Percentiles rank a stretch among this genome's conserved stretches.
Conservation (phyloP, 2,113 vertebrate species). For the Periophthalmodon schlosseri region DNA sequence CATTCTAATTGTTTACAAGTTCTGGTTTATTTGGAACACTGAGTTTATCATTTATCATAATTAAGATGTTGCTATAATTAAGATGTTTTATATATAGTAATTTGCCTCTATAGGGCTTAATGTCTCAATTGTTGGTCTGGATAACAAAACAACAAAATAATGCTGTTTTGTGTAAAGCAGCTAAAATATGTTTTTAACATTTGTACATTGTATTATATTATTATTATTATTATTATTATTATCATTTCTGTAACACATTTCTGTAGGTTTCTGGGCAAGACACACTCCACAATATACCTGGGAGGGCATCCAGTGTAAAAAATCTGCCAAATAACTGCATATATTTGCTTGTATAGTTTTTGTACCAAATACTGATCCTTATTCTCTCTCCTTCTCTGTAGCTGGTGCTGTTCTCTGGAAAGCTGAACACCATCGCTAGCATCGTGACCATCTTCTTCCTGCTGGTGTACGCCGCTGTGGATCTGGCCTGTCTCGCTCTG, state of each 20-base stretch:
- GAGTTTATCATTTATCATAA: neutral
- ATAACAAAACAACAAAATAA: too few species aligned
- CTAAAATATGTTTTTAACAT: too few species aligned
- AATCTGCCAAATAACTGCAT: too few species aligned
- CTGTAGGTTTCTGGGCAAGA: too few species aligned
- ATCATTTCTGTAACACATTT: too few species aligned
- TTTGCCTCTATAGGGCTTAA: neutral
- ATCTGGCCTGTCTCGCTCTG: conserved; percentile 87
- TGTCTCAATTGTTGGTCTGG: neutral
- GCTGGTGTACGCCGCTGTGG: conserved; percentile 88
- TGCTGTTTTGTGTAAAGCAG: too few species aligned
- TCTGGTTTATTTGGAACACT: neutral
- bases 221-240: too few species aligned
- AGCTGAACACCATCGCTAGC: conserved; percentile 87
- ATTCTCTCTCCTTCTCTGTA: neutral
- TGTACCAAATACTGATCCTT: neutral
- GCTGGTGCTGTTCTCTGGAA: conserved; percentile 71
- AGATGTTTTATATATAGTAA: neutral
- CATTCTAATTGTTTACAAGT: neutral
- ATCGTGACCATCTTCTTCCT: conserved; percentile 92
- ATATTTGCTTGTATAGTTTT: neutral
- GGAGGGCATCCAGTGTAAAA: too few species aligned
- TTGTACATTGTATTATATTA: too few species aligned
- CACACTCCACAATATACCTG: too few species aligned
- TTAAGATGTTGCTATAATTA: neutral